Evolutionary conservation across 2,888 invertebrate genomes (phyloP), one percentile per base, ranked within the genome.

Genomic region (Cataglyphis cursor): DNA sequence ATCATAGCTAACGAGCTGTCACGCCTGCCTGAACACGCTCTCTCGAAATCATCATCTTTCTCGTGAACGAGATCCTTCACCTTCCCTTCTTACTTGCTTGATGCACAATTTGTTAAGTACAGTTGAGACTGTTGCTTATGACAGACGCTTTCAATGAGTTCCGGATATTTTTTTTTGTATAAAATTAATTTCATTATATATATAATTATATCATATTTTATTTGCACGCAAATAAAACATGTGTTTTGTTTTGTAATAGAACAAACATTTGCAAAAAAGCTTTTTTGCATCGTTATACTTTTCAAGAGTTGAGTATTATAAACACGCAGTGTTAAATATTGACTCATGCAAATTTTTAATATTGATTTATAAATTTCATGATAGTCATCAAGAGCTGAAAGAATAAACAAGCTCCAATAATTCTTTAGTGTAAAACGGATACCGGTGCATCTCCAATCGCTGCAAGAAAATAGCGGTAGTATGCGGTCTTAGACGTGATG

Each of bases 1-100:
- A 92, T 92, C 89, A 89, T 90, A 89, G 89, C 87, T 90, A 92
- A 93, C 92, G 89, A 92, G 91, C 91, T 92, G 93, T 93, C 93
- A 93, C 93, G 93, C 91, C 90, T 90, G 91, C 91, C 87, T 92
- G 92, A 92, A 83, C 93, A 90, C 90, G 88, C 84, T 86, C 80
- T 80, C 78, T 68, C 81, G 64, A 83, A 84, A 87, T 88, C 83
- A 83, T 86, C 83, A 54, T 89, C 88, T 80, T 86, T 80, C 82
- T 9, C 68, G 51, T 62, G 82, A 74, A 61, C 83, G 81, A 89
- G 89, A 88, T 87, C 74, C 84, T 85, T 89, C 84, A 80, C 80
- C 84, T 82, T 48, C 82, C n/a, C 59, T 61, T 44, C 65, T 65
- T 75, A 41, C 31, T 51, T 68, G 54, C 15, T 80, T 84, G 41